These are phyloP conservation scores for Steromphala cineraria DNA, from an alignment of 2,888 invertebrate genomes.

Conservation along the genomic window DNA sequence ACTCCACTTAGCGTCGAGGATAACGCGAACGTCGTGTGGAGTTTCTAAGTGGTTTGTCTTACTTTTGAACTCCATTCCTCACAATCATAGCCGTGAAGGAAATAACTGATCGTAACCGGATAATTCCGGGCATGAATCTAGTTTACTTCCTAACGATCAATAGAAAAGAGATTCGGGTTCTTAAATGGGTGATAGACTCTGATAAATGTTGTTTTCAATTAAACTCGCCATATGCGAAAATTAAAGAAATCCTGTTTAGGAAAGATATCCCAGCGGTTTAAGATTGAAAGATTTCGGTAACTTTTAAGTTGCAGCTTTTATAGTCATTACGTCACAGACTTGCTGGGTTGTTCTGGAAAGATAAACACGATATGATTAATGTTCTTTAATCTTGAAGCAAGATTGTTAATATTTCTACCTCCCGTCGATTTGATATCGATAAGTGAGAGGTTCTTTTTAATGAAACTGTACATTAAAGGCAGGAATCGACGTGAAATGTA, in stretches of 20 bases:
- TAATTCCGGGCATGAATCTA: background rate
- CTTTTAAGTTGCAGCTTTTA: conserved; percentile 5
- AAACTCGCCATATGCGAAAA: conserved; percentile 8
- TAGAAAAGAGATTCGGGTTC: background rate
- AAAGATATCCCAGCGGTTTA: background rate
- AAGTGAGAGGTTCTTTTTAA: background rate
- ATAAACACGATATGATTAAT: conserved; percentile 12
- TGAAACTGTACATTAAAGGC: background rate
- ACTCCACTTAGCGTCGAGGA: background rate
- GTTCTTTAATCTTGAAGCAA: background rate
- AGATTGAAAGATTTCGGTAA: conserved; percentile 13
- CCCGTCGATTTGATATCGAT: background rate
- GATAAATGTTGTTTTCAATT: conserved; percentile 15
- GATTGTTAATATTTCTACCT: background rate
- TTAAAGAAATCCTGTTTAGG: conserved; percentile 6
- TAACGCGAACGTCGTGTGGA: background rate
- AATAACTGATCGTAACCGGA: background rate
- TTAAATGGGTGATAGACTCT: background rate
- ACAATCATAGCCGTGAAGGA: background rate
- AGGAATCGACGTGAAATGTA: background rate
- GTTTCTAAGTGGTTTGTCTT: conserved; percentile 2
- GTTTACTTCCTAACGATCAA: background rate
- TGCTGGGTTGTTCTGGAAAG: background rate
- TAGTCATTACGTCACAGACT: background rate
- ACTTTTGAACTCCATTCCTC: no score